A percentile compares a stretch with the other conserved stretches of the same genome.
Conservation (phyloP, 35 echinoderm and acorn worm genomes). For the Ophioderma brevispina region DNA sequence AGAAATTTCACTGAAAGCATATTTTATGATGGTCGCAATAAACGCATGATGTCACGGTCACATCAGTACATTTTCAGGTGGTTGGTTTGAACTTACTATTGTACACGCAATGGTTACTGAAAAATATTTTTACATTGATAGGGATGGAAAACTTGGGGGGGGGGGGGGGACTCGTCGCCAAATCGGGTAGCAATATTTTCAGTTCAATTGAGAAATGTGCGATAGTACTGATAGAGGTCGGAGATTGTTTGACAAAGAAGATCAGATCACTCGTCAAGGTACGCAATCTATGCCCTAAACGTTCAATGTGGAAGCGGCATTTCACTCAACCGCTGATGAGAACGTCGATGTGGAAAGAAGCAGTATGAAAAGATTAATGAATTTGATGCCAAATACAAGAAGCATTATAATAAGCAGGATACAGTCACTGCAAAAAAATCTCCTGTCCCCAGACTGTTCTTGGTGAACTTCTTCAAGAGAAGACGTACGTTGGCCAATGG, state of each 20-base stretch:
- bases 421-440: not conserved
- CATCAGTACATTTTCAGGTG: not conserved
- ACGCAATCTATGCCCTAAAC: not conserved
- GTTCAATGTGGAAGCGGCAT: not conserved
- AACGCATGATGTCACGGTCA: not conserved
- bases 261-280: not conserved
- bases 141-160: too few species aligned
- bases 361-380: not conserved
- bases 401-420: not conserved
- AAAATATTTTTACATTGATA: not conserved
- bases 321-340: not conserved
- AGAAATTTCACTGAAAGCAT: not conserved
- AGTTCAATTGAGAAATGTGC: not conserved
- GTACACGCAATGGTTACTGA: not conserved
- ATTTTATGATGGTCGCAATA: not conserved
- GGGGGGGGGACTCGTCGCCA: not conserved
- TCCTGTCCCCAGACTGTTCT: not conserved
- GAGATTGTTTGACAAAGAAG: not conserved
- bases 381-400: not conserved
- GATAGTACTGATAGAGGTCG: not conserved
- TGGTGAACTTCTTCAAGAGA: not conserved
- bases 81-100: not conserved
- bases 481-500: not conserved
- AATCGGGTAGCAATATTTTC: not conserved
- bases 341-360: not conserved